phyloP scores from a whole-genome alignment of 1,140 invertebrate genomes.

The Pogonus chalceus region DNA sequence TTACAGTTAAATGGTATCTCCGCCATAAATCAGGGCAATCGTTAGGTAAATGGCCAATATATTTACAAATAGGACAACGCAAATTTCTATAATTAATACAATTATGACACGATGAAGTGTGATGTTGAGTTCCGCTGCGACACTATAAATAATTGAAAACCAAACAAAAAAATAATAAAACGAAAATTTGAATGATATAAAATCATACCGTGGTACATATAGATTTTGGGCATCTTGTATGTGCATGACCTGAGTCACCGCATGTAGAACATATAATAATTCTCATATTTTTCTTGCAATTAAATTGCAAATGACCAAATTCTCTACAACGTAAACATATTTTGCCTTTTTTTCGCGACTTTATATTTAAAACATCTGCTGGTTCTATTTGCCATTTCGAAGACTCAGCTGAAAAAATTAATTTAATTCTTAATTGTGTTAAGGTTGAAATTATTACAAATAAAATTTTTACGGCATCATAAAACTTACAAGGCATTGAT shows the following conservation, averaged over 20 bases:
- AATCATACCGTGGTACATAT: constrained; percentile 55
- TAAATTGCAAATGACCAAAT: constrained; percentile 43
- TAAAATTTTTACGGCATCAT: constrained; percentile 10
- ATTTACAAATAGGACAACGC: too few relatives aligned
- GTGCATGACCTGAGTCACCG: constrained; percentile 46
- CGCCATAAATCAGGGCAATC: too few relatives aligned
- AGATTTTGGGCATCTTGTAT: constrained; percentile 49
- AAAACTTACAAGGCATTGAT: constrained; percentile 46
- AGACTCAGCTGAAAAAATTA: constrained; percentile 33
- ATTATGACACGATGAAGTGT: too few relatives aligned
- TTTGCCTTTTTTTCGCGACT: constrained; percentile 24
- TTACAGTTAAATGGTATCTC: too few relatives aligned
- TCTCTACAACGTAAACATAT: constrained; percentile 47
- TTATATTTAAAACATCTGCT: constrained; percentile 27
- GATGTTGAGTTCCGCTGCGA: too few relatives aligned
- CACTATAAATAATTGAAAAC: too few relatives aligned
- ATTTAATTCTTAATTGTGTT: background rate
- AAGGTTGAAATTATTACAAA: constrained; percentile 11
- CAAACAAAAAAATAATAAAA: too few relatives aligned
- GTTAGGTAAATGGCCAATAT: too few relatives aligned
- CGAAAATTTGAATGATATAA: background rate
- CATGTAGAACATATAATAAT: constrained; percentile 50
- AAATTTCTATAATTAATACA: too few relatives aligned
- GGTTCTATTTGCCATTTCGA: constrained; percentile 36
- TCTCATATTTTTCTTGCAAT: constrained; percentile 34